These are phyloP conservation scores for Nestor notabilis DNA, from an alignment of 2,113 vertebrate species.

Conservation along the genomic window DNA sequence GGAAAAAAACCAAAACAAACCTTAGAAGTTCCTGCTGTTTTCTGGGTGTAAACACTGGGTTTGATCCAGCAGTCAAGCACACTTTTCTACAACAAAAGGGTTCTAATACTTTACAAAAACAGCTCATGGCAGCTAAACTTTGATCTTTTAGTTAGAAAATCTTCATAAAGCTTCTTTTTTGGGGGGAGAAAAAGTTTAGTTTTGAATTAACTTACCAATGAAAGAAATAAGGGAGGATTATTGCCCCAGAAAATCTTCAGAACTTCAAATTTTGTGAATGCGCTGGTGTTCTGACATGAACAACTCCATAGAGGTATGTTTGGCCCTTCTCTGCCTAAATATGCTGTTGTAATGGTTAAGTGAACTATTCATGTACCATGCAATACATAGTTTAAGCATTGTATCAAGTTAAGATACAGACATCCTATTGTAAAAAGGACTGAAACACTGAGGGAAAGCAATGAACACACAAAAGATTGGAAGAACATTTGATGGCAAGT, in stretches of 20 bases:
- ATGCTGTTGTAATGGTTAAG: background rate
- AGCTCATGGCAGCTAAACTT: background rate
- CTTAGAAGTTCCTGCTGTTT: background rate
- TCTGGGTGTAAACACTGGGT: background rate
- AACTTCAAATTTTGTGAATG: background rate
- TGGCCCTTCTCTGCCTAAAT: background rate
- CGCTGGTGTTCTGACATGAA: background rate
- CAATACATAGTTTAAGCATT: background rate
- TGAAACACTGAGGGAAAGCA: background rate
- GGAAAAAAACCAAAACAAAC: background rate
- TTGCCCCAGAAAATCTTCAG: background rate
- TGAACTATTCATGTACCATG: background rate
- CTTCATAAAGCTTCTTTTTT: background rate
- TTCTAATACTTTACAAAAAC: background rate
- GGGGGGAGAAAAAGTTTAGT: background rate
- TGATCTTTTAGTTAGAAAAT: background rate
- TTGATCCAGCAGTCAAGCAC: background rate
- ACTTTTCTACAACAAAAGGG: background rate
- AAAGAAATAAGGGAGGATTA: background rate
- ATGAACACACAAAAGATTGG: background rate
- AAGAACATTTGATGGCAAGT: background rate
- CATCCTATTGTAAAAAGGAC: background rate
- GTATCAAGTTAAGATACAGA: background rate
- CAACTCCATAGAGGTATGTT: background rate
- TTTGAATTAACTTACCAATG: background rate